phyloP scores from a whole-genome alignment of 2,797 vertebrate genomes.

The Malurus leucopterus region DNA sequence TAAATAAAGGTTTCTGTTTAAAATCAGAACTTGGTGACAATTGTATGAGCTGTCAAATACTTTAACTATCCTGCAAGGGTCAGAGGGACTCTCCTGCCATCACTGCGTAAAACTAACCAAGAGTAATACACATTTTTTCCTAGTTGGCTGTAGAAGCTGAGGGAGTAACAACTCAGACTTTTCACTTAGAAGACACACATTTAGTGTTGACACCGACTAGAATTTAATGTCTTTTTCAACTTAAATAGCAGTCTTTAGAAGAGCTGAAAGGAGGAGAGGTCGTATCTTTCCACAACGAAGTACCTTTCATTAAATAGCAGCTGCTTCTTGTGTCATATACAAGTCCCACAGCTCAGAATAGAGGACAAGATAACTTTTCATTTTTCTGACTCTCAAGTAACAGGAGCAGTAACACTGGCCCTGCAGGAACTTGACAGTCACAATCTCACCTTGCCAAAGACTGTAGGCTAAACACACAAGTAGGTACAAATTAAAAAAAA shows the following conservation, averaged over 20 bases:
- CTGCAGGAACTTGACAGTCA: not conserved
- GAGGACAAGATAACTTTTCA: not conserved
- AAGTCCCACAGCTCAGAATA: not conserved
- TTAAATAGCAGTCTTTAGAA: not conserved
- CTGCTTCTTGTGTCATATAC: not conserved
- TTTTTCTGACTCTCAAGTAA: accelerated
- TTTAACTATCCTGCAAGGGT: not conserved
- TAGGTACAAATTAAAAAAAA: not conserved
- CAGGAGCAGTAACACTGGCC: not conserved
- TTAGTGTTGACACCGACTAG: not conserved
- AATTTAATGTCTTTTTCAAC: not conserved
- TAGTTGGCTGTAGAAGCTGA: not conserved
- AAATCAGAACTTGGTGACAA: constrained; percentile 49
- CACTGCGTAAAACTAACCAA: not conserved
- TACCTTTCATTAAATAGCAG: not conserved
- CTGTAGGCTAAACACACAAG: not conserved
- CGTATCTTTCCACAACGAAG: not conserved
- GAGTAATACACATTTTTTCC: not conserved
- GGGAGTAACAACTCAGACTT: not conserved
- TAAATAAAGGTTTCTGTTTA: constrained; percentile 98
- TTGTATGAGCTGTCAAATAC: not conserved
- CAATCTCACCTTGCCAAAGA: not conserved
- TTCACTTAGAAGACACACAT: accelerated
- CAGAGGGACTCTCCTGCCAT: not conserved
- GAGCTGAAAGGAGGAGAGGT: not conserved